Evolutionary conservation across 2,113 vertebrate genomes (phyloP), one percentile per base, ranked within the genome.

Genomic region (Eolophus roseicapilla): DNA sequence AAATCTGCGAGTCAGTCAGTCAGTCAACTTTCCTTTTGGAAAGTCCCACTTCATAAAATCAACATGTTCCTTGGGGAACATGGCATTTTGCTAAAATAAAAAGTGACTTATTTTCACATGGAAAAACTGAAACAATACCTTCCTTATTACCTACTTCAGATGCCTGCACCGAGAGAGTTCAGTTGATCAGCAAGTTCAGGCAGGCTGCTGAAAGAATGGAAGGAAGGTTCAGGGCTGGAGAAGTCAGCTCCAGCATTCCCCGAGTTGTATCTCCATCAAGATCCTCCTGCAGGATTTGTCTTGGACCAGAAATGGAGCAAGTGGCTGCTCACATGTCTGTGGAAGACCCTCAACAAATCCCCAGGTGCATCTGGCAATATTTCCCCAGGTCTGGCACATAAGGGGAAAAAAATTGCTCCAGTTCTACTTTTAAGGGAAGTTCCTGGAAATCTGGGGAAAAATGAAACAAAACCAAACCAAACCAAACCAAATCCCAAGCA

Each of bases 41-140:
- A 94, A 91, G 49, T 75, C 62, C 78, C 27, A 64, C 47, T 69
- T 87, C 55, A 50, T 81, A 83, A 81, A 92, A 76, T 35, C 64
- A 69, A 29, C 6, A 5, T 18, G 33, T 43, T 50, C 46, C 43
- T 28, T 49, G 25, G 16, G 41, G 28, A 86, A 67, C 18, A 20
- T 16, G 13, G 8, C 5, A 29, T 67, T 94, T 92, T 78, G 9
- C 16, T 91, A 81, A 83, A 91, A 70, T 27, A 88, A 65, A 11
- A 86, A 29, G 4, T 31, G 8, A 63, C 67, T 81, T 78, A 57
- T 83, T 94, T 93, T 75, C 24, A 39, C 0, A 2, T 27, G 24
- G 20, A 62, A 89, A 86, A 82, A 13, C 7, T 64, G 41, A 84
- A 93, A 81, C 9, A n/a, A 28, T 57, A 11, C 71, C 55, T 85